Percentiles rank a stretch among this genome's conserved stretches.
Evolutionary conservation across 2,113 vertebrate genomes (phyloP).

Genomic region (Glareola pratincola): DNA sequence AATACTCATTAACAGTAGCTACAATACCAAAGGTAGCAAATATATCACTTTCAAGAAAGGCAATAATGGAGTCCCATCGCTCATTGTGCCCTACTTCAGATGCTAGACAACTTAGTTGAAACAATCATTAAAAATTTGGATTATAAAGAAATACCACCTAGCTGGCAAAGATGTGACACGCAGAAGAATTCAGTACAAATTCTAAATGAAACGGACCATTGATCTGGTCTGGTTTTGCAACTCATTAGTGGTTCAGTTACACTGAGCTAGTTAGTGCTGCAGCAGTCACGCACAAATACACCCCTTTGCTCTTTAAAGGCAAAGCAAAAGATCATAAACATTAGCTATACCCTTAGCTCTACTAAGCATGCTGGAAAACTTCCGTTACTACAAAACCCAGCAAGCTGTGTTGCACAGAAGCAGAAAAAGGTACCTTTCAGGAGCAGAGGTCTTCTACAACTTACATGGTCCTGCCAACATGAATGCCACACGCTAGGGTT

Average conservation of each 20-base stretch:
- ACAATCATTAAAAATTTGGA: not conserved
- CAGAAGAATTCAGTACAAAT: not conserved
- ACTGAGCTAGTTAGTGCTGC: not conserved
- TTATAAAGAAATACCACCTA: not conserved
- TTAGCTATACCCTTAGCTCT: not conserved
- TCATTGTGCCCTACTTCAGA: not conserved
- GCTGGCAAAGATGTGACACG: not conserved
- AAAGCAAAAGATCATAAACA: not conserved
- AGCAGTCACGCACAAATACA: not conserved
- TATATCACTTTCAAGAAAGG: not conserved
- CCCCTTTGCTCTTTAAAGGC: not conserved
- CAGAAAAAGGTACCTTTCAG: not conserved
- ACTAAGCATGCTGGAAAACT: not conserved
- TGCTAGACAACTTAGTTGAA: not conserved
- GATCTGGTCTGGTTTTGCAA: not conserved
- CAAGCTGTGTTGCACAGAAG: not conserved
- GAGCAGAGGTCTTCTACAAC: not conserved
- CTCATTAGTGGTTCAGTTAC: not conserved
- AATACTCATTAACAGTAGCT: not conserved
- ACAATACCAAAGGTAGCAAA: not conserved
- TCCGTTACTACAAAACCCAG: not conserved
- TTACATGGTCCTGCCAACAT: not conserved
- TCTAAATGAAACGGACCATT: not conserved
- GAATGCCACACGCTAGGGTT: not conserved
- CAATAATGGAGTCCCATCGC: not conserved